Evolutionary conservation across 2,888 invertebrate genomes (phyloP).

Genomic region (Archaeoteleia sp.): DNA sequence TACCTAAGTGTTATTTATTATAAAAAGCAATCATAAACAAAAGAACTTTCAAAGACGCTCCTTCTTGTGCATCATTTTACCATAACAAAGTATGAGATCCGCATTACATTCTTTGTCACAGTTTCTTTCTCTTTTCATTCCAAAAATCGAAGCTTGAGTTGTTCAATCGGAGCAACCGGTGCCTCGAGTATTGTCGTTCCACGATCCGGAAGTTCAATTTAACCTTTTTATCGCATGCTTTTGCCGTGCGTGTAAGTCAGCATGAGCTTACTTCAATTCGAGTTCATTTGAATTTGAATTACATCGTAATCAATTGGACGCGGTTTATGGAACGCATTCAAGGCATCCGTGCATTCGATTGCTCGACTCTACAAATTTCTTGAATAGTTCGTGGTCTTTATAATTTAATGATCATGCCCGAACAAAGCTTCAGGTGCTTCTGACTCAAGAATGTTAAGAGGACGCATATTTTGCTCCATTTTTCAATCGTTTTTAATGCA

Average conservation of each 20-base stretch:
- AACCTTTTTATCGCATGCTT: constrained; percentile 50
- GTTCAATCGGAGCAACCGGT: constrained; percentile 31
- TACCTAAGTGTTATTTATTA: too few species aligned
- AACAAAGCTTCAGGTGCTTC: constrained; percentile 11
- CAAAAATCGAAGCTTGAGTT: constrained; percentile 39
- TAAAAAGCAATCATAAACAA: constrained; percentile 3
- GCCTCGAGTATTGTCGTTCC: constrained; percentile 46
- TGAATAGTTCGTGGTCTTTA: constrained; percentile 43
- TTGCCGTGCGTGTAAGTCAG: constrained; percentile 50
- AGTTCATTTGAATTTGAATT: constrained; percentile 53
- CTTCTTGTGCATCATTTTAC: constrained; percentile 1
- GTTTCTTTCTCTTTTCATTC: constrained; percentile 3
- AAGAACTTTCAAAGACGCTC: too few species aligned
- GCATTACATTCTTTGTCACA: not conserved
- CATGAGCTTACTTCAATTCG: constrained; percentile 48
- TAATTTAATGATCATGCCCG: constrained; percentile 34
- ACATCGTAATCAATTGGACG: constrained; percentile 49
- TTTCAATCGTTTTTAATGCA: too few species aligned
- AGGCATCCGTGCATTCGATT: constrained; percentile 35
- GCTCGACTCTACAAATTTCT: constrained; percentile 44
- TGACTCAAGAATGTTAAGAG: constrained; percentile 12
- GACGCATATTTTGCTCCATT: too few species aligned
- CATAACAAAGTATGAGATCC: constrained; percentile 26
- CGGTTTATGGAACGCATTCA: constrained; percentile 44
- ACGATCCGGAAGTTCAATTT: constrained; percentile 51